Conservation (phyloP, 2,797 vertebrate species). For the Platyrinchus mystaceus region DNA sequence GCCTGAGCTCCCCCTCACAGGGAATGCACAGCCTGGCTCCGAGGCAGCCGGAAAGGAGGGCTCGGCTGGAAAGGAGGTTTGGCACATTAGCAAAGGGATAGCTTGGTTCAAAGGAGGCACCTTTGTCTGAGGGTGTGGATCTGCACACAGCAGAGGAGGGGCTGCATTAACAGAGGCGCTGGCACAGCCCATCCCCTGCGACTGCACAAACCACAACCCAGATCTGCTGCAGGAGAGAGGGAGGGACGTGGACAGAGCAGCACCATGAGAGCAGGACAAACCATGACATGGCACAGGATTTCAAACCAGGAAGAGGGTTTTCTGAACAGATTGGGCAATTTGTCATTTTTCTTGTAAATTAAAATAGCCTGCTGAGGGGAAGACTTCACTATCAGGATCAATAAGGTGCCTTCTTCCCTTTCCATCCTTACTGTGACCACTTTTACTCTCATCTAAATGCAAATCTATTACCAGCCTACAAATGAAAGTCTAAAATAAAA, state of each 20-base stretch:
- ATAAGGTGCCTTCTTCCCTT: background rate
- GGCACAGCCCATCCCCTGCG: background rate
- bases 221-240: background rate
- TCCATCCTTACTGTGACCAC: background rate
- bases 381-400: background rate
- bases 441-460: conserved; percentile 4
- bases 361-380: background rate
- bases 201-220: background rate
- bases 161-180: background rate
- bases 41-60: background rate
- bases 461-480: background rate
- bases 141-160: background rate
- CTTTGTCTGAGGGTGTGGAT: background rate
- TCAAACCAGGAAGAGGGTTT: background rate
- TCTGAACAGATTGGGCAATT: background rate
- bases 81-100: background rate
- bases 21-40: background rate
- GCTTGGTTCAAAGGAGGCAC: rapidly evolving
- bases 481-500: background rate
- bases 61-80: background rate
- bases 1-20: background rate
- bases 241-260: background rate
- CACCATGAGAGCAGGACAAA: background rate
- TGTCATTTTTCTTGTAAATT: background rate
- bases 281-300: background rate